phyloP scores from a whole-genome alignment of 2,888 invertebrate genomes.

The Microctonus aethiopoides region DNA sequence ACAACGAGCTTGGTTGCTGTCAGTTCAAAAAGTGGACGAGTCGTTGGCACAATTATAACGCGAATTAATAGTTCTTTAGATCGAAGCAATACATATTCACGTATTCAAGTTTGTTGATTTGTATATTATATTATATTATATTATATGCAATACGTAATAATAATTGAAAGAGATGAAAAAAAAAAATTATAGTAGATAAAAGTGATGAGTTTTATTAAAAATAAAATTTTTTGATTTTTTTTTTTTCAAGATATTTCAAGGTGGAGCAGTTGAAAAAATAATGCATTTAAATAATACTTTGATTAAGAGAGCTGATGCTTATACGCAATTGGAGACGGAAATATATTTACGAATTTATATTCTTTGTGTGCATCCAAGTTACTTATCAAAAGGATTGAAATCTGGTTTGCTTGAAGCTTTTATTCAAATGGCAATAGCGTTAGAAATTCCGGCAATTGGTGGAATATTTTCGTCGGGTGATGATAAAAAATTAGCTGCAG shows the following conservation, averaged over 20 bases:
- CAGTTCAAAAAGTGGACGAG: conserved; percentile 51
- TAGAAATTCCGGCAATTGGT: conserved; percentile 46
- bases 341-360: conserved; percentile 51
- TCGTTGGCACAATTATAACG: conserved; percentile 52
- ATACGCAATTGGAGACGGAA: conserved; percentile 42
- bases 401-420: conserved; percentile 48
- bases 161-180: too few relatives aligned
- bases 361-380: conserved; percentile 57
- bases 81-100: conserved; percentile 51
- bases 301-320: conserved; percentile 46
- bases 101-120: conserved; percentile 48
- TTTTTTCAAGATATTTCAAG: conserved; percentile 46
- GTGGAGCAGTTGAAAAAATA: conserved; percentile 48
- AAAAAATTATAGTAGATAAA: not conserved
- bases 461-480: conserved; percentile 54
- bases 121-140: not conserved
- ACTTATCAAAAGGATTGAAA: conserved; percentile 48
- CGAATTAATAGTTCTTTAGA: conserved; percentile 48
- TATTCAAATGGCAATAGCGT: conserved; percentile 42
- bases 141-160: too few relatives aligned
- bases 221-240: not conserved
- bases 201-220: not conserved
- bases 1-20: conserved; percentile 56
- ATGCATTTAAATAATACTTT: conserved; percentile 49
- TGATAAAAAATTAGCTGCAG: conserved; percentile 47